Base-by-base conservation (phyloP, 2,797 vertebrate genomes). In the Pipistrellus pygmaeus region DNA sequence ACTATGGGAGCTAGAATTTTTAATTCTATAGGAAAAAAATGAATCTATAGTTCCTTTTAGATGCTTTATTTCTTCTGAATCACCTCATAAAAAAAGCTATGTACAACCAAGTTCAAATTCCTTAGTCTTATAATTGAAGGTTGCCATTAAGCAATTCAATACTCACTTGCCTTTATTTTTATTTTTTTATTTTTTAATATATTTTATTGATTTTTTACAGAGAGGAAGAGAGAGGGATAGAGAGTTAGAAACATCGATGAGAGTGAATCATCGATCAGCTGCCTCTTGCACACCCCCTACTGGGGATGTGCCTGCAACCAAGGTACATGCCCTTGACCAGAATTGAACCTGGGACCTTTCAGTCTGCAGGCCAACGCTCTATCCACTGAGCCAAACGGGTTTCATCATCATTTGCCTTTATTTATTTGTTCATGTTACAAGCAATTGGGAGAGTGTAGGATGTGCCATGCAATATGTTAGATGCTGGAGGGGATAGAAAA, bases 11-110 rank as follows among this genome's bases (percentile, higher is more conserved):
- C 84, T 82, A 71, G 90, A 86, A 76, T 82, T 91, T 91, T 89
- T 92, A 96, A 96, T 96, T 97, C 80, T 90, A 21, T 72, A 66
- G 78, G 68, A 97, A 95, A 92, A 92, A 92, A 69, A 91, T 96
- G 72, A 95, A 94, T 95, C 89, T 87, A 57, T 27, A 55, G 88
- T 94, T 66, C 35, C 57, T 93, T 85, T 81, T 72, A 60, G 23
- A 83, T 62, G 27, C n/a, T 88, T 90, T 81, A 55, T 95, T 93
- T 92, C 76, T 92, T 75, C 77, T 92, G 86, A 60, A 30, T 80
- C 88, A 46, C 55, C 55, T 92, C 57, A 21, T 80, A 35, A 76
- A 76, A 68, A 88, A 55, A 88, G 23, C 21, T 38, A 15, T 30
- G 5, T 66, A 53, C 1, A 21, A 76, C 44, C 88, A 82, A 91